phyloP scores from a whole-genome alignment of 2,797 vertebrate genomes.

The Spea hammondii region DNA sequence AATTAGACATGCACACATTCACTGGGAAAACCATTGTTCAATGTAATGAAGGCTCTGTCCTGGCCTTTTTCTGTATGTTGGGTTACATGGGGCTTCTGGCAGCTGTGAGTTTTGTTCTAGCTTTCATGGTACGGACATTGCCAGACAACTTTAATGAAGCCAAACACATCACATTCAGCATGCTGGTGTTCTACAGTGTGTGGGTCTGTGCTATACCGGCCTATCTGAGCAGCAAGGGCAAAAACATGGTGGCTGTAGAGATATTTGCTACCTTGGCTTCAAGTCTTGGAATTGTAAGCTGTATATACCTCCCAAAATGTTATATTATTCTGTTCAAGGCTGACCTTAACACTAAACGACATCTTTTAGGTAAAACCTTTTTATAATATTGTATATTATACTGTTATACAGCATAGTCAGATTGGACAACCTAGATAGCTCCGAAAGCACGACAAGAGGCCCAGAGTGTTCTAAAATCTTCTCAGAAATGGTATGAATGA shows the following conservation, averaged over 20 bases:
- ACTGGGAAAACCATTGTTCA: slow-evolving; percentile 19
- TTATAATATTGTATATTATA: neutral
- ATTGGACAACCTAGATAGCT: too few species aligned
- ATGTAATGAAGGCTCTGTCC: slow-evolving; percentile 31
- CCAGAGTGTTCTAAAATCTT: too few species aligned
- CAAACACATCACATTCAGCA: slow-evolving; percentile 43
- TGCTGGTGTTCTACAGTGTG: slow-evolving; percentile 43
- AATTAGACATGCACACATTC: slow-evolving; percentile 8
- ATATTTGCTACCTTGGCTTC: slow-evolving; percentile 38
- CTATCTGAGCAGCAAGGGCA: slow-evolving; percentile 33
- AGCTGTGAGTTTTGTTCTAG: slow-evolving; percentile 18
- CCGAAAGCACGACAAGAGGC: too few species aligned
- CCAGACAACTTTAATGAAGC: slow-evolving; percentile 43
- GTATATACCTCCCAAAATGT: slow-evolving; percentile 36
- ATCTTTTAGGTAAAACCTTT: neutral
- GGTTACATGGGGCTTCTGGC: slow-evolving; percentile 31
- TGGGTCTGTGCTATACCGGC: slow-evolving; percentile 31
- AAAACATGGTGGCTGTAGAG: slow-evolving; percentile 24
- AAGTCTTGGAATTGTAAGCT: slow-evolving; percentile 21
- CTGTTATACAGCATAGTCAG: too few species aligned
- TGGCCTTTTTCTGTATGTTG: slow-evolving; percentile 12
- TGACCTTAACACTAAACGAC: slow-evolving; percentile 12
- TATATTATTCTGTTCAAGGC: slow-evolving; percentile 28
- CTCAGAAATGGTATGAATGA: too few species aligned
- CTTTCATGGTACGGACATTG: slow-evolving; percentile 12